Percentiles rank a stretch among this genome's conserved stretches.
These are phyloP conservation scores for Pteronura brasiliensis DNA, from an alignment of 2,113 vertebrate genomes.

Conservation along the genomic window DNA sequence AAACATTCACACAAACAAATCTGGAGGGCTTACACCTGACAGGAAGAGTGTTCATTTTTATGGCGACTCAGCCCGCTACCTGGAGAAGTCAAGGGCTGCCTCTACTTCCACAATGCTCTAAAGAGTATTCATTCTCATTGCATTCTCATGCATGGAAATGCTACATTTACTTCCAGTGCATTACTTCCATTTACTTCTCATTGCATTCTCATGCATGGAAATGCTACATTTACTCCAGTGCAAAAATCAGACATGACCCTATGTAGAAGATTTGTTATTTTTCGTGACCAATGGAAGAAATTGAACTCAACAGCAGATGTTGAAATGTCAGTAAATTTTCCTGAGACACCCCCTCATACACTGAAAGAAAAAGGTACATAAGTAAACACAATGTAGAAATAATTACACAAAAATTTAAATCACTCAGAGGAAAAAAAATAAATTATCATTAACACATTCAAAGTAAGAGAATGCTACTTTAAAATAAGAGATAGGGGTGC, in stretches of 20 bases:
- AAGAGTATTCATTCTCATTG: neutral
- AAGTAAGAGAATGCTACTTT: neutral
- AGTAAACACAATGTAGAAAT: neutral
- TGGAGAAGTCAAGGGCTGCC: neutral
- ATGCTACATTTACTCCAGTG: neutral
- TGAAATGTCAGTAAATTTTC: neutral
- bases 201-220: neutral
- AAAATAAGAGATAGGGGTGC: neutral
- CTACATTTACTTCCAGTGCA: neutral
- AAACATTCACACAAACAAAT: neutral
- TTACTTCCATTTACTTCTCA: neutral
- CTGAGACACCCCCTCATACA: neutral
- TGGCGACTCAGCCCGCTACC: neutral
- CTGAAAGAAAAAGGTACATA: neutral
- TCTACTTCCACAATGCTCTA: neutral
- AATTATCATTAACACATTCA: neutral
- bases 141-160: neutral
- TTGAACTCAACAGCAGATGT: neutral
- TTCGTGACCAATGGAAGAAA: neutral
- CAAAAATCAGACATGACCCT: neutral
- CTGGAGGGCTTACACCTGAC: too few relatives aligned
- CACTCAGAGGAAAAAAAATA: neutral
- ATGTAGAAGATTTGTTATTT: neutral
- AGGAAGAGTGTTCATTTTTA: neutral
- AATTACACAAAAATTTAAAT: neutral